phyloP scores from a whole-genome alignment of 2,113 vertebrate species.

The Oncorhynchus kisutch region DNA sequence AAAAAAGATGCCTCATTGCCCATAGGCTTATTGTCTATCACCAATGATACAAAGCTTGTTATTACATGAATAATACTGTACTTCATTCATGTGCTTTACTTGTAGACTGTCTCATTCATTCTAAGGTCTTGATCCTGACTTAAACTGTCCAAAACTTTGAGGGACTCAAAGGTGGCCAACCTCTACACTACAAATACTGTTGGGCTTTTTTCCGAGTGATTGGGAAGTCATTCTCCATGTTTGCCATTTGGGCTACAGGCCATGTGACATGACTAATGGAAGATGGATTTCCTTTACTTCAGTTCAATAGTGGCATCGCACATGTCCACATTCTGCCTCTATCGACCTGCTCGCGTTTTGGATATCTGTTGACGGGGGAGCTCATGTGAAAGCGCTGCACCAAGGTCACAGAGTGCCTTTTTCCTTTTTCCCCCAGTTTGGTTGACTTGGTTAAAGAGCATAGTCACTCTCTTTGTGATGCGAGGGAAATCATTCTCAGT shows the following conservation, averaged over 20 bases:
- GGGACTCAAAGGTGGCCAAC: too few species aligned
- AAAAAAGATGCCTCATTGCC: too few species aligned
- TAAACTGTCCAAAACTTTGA: too few species aligned
- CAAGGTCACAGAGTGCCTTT: conserved; percentile 9
- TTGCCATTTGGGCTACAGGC: too few species aligned
- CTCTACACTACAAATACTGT: too few species aligned
- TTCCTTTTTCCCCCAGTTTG: background rate
- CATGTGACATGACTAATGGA: conserved; percentile 25
- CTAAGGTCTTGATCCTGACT: too few species aligned
- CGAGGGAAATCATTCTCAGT: conserved; percentile 4
- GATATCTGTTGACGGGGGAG: conserved; percentile 4
- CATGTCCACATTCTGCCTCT: background rate
- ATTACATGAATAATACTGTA: too few species aligned
- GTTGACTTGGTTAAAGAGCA: background rate
- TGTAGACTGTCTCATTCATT: too few species aligned
- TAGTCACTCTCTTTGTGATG: background rate
- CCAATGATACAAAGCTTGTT: too few species aligned
- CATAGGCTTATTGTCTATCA: too few species aligned
- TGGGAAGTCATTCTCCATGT: background rate
- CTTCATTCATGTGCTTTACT: too few species aligned
- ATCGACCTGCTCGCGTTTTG: conserved; percentile 10
- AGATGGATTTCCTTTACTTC: conserved; percentile 45
- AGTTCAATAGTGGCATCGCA: background rate
- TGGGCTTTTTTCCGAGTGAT: background rate
- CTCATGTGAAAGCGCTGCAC: background rate